Evolutionary conservation across 2,113 vertebrate genomes (phyloP).

Genomic region (Motacilla alba): DNA sequence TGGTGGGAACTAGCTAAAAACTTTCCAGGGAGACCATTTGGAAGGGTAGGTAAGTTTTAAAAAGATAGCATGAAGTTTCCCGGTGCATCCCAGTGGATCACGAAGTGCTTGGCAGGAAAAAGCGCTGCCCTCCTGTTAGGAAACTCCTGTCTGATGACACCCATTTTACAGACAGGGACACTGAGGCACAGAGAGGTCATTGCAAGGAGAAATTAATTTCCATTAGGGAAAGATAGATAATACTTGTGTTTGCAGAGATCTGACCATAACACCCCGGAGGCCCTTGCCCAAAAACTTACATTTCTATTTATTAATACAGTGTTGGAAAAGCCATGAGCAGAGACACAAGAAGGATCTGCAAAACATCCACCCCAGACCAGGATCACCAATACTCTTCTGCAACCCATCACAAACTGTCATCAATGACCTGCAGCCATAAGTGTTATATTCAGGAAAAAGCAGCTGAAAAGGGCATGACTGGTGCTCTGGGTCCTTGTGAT

Average conservation of each 20-base stretch:
- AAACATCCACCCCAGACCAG: background rate
- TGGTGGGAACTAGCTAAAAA: background rate
- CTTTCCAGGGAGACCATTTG: background rate
- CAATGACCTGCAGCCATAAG: background rate
- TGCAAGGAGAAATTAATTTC: background rate
- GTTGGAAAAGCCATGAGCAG: background rate
- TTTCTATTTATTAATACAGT: background rate
- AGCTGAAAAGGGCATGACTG: background rate
- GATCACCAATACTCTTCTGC: background rate
- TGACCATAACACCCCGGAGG: background rate
- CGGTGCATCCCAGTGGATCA: background rate
- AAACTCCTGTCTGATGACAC: background rate
- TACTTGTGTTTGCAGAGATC: background rate
- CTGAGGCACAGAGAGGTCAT: background rate
- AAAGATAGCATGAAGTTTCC: background rate
- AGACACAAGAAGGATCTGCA: background rate
- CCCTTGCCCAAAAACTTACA: background rate
- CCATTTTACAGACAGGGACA: background rate
- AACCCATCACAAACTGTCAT: background rate
- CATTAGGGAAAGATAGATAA: background rate
- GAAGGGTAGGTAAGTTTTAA: background rate
- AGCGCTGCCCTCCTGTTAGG: background rate
- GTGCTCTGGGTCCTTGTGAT: background rate
- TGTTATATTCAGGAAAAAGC: background rate
- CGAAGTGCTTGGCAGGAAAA: background rate